Base-by-base conservation (phyloP, 2,113 vertebrate species). In the Ellobius talpinus region DNA sequence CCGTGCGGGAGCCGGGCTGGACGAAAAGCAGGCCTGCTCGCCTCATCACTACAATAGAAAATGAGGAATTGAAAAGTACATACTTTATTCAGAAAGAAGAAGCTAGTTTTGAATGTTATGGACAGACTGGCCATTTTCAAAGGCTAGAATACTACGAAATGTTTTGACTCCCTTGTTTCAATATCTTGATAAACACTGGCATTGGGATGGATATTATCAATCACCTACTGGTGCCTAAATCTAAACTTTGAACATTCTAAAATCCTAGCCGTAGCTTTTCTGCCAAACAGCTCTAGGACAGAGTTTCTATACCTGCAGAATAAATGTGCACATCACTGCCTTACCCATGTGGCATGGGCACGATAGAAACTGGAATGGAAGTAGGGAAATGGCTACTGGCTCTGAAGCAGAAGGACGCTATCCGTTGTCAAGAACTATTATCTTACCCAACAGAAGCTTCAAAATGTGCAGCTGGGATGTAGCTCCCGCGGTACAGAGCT, bases 51-150 rank as follows among this genome's bases (percentile, higher is more conserved):
- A n/a, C n/a, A n/a, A 92, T 31, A 39, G 11, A 87, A 91, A 85
- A 90, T 26, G 29, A 90, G 85, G 84, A 58, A 63, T 2, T 76
- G 29, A 91, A 33, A 90, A 87, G 66, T 26, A 84, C 0, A 21
- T 24, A 29, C 29, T 39, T 39, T 66, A 77, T 31, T 85, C 12
- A 61, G 55, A 77, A 50, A 87, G 13, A 72, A 58, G 88, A 84
- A 89, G 55, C 19, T 85, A 36, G 42, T 86, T 93, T 79, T 90
- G 42, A 94, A 90, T 61, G 70, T 2, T 36, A 70, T 12, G 4
- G 26, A 84, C n/a, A 82, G 77, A 92, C 19, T 33, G 36, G 0
- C 45, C 29, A 74, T 95, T 92, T 97, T 88, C n/a, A 92, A 90
- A 96, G 19, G 81, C 33, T 50, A 94, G 14, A 63, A 65, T 33